A percentile compares a stretch with the other conserved stretches of the same genome.
phyloP scores from a whole-genome alignment of 2,797 vertebrate species.

The Apogon hyalosoma region DNA sequence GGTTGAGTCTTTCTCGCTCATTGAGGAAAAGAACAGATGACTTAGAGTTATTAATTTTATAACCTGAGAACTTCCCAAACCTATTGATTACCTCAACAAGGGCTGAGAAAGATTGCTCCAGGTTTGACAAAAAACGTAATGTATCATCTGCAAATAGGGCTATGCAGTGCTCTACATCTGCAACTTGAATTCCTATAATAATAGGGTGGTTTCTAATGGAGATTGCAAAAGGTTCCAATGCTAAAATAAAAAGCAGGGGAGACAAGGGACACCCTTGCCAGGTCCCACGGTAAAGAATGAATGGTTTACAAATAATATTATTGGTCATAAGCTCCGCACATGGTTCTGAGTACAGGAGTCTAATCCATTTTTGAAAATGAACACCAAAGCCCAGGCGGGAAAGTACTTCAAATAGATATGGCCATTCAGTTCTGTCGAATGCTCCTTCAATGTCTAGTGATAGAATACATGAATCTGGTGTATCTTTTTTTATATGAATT shows the following conservation, averaged over 20 bases:
- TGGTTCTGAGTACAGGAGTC: neutral
- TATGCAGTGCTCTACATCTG: neutral
- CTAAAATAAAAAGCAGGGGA: neutral
- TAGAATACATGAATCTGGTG: neutral
- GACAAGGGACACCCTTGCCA: neutral
- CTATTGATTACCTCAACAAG: neutral
- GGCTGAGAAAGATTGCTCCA: constrained; percentile 1
- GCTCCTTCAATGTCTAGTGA: neutral
- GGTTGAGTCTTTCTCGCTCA: neutral
- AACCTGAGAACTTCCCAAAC: neutral
- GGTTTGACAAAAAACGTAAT: neutral
- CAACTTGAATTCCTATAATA: constrained; percentile 2
- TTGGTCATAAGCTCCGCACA: neutral
- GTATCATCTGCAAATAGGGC: neutral
- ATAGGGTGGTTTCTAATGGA: neutral
- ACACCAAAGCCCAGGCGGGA: neutral
- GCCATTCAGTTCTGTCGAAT: neutral
- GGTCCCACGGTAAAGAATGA: constrained; percentile 1
- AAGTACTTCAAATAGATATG: neutral
- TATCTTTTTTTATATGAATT: neutral
- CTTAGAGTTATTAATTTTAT: no score
- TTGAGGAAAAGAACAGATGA: constrained; percentile 2
- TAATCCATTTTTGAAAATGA: neutral
- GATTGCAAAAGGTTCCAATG: neutral
- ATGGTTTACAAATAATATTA: neutral